Conservation (phyloP, 2,797 vertebrate species). For the Pteropus rufus region DNA sequence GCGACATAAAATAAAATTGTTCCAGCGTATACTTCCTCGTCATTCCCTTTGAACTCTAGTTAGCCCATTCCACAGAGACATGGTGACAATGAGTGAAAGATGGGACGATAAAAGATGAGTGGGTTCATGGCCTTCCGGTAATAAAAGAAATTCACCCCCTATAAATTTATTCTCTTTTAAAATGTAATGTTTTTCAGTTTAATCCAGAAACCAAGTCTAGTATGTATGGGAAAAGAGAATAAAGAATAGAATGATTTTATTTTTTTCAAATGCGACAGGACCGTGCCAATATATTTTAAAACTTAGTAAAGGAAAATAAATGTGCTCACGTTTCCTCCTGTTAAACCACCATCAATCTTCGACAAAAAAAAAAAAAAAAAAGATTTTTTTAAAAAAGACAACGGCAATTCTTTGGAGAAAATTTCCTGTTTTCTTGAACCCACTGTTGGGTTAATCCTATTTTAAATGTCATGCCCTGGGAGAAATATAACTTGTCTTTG, state of each 20-base stretch:
- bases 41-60: neutral
- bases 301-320: neutral
- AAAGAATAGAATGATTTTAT: neutral
- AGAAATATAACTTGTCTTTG: neutral
- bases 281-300: neutral
- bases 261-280: neutral
- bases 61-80: neutral
- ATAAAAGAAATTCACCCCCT: neutral
- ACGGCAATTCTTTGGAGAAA: neutral
- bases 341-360: neutral
- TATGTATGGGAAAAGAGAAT: neutral
- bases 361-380: neutral
- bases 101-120: neutral
- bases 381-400: neutral
- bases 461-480: neutral
- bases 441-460: neutral
- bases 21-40: neutral
- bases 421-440: neutral
- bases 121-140: neutral
- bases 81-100: neutral
- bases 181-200: neutral
- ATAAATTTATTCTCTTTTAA: neutral
- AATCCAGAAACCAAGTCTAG: neutral
- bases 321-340: neutral
- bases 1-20: conserved; percentile 55